Conservation (phyloP, 2,113 vertebrate genomes). For the Chlorodrepanis virens region DNA sequence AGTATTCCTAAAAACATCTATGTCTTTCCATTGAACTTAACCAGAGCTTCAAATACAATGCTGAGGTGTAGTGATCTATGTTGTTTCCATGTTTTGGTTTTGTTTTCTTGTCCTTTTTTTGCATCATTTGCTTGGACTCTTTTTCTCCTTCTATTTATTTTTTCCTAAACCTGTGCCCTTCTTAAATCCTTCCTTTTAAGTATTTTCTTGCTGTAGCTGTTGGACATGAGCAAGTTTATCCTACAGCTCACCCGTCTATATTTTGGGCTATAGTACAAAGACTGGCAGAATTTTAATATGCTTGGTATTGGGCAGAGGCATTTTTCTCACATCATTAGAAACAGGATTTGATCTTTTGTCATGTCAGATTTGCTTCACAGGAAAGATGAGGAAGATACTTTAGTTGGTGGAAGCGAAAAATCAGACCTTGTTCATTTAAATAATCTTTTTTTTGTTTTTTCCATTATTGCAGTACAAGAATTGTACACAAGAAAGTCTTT, state of each 20-base stretch:
- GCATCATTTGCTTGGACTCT: rapidly evolving
- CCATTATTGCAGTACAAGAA: background rate
- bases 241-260: background rate
- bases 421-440: background rate
- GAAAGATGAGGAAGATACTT: background rate
- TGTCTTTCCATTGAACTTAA: background rate
- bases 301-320: background rate
- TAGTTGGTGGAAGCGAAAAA: background rate
- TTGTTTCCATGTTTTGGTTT: background rate
- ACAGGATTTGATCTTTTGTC: background rate
- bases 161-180: background rate
- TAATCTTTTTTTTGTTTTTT: background rate
- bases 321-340: background rate
- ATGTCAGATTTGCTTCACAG: background rate
- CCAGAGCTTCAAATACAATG: background rate
- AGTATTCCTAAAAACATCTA: background rate
- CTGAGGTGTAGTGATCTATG: background rate
- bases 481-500: background rate
- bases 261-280: background rate
- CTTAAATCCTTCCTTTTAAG: background rate
- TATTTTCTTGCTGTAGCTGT: background rate
- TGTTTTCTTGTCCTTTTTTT: background rate
- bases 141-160: background rate
- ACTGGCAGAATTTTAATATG: background rate
- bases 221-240: background rate